A percentile compares a stretch with the other conserved stretches of the same genome.
Conservation (phyloP, 2,113 vertebrate species). For the Typhlomys cinereus region DNA sequence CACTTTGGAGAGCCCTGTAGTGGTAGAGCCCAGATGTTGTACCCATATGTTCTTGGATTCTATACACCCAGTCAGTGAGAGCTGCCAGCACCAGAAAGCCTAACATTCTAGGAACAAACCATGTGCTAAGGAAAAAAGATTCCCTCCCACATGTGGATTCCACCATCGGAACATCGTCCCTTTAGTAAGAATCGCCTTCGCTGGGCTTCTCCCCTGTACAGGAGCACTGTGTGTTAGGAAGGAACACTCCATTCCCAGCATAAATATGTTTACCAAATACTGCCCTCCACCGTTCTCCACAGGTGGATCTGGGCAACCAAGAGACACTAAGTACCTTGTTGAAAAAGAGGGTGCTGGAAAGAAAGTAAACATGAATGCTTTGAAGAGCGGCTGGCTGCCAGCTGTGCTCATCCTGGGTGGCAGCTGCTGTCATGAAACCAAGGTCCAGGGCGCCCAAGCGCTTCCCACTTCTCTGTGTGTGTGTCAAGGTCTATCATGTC, state of each 20-base stretch:
- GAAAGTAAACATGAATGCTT: neutral
- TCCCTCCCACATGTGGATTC: neutral
- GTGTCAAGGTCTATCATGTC: too few species aligned
- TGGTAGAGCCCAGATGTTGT: accelerated
- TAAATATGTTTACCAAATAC: neutral
- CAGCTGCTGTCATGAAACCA: neutral
- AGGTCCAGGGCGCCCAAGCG: neutral
- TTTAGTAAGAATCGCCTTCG: neutral
- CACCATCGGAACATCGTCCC: neutral
- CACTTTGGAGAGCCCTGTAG: accelerated
- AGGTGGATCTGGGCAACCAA: neutral
- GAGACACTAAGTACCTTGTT: neutral
- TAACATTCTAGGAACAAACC: neutral
- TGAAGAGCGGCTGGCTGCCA: neutral
- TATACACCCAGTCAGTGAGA: accelerated
- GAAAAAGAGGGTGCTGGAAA: neutral
- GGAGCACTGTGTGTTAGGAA: neutral
- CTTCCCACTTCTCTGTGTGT: neutral
- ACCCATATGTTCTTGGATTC: neutral
- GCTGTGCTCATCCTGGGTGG: neutral
- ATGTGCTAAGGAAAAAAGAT: neutral
- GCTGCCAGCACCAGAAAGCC: neutral
- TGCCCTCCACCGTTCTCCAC: neutral
- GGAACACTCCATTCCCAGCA: neutral
- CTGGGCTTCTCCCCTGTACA: neutral